Percentiles rank a stretch among this genome's conserved stretches.
phyloP scores from a whole-genome alignment of 2,797 vertebrate genomes.

The Artibeus lituratus region DNA sequence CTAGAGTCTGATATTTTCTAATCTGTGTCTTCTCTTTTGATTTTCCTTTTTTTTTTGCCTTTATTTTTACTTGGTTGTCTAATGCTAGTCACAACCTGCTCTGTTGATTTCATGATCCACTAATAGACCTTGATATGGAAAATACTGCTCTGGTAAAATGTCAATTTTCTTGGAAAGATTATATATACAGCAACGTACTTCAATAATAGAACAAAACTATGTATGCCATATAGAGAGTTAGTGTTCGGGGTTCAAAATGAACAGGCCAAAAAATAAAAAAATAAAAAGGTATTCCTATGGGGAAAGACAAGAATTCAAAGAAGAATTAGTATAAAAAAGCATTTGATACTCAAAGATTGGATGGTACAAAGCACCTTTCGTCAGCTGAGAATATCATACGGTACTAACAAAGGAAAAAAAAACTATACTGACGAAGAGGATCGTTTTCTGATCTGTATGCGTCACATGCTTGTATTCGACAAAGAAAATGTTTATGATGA shows the following conservation, averaged over 20 bases:
- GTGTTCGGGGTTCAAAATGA: background rate
- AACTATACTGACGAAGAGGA: conserved; percentile 99
- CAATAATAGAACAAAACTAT: background rate
- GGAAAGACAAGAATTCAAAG: conserved; percentile 98
- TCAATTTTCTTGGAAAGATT: background rate
- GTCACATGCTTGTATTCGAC: conserved; percentile 99
- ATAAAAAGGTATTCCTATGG: conserved; percentile 72
- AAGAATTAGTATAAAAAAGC: conserved; percentile 99
- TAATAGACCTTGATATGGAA: background rate
- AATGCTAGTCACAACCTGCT: background rate
- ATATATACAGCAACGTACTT: background rate
- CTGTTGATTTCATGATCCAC: background rate
- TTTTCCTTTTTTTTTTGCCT: background rate
- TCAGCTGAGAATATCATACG: conserved; percentile 97
- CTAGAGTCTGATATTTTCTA: background rate
- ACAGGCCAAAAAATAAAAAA: background rate
- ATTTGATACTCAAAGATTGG: conserved; percentile 96
- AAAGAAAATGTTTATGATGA: conserved; percentile 99
- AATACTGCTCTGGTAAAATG: background rate
- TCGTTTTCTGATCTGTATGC: conserved; percentile 98
- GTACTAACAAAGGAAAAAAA: conserved; percentile 99
- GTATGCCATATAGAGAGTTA: background rate
- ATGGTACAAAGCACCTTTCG: conserved; percentile 98
- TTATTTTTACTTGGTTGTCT: background rate
- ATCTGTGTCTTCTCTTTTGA: background rate